These are phyloP conservation scores for Aptenodytes forsteri DNA, from an alignment of 2,113 vertebrate genomes.

Conservation along the genomic window DNA sequence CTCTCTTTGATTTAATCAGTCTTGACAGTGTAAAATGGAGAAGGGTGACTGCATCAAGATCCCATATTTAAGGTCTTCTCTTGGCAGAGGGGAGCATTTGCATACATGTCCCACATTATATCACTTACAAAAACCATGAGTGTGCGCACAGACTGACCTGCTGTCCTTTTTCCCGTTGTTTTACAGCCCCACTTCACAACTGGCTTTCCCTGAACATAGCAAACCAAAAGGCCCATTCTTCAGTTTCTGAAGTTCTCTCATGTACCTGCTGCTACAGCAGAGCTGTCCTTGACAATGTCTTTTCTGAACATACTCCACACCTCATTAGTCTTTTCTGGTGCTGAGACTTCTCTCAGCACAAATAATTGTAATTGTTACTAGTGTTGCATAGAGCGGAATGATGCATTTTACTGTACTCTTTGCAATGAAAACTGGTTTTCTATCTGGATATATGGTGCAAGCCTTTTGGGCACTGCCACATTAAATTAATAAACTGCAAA, in stretches of 20 bases:
- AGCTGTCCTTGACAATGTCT: not conserved
- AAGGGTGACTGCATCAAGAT: not conserved
- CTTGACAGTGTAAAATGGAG: not conserved
- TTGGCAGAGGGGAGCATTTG: not conserved
- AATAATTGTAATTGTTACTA: not conserved
- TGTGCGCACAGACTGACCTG: not conserved
- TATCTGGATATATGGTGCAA: not conserved
- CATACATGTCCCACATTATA: not conserved
- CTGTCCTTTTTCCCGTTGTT: not conserved
- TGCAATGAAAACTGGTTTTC: not conserved
- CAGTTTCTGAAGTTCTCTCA: not conserved
- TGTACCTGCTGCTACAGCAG: not conserved
- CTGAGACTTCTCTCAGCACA: not conserved
- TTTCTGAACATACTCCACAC: not conserved
- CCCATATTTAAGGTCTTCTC: not conserved
- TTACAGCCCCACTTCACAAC: not conserved
- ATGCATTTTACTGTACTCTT: not conserved
- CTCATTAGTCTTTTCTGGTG: not conserved
- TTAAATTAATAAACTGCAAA: not conserved
- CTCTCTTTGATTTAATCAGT: not conserved
- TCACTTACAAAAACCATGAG: not conserved
- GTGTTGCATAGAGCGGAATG: not conserved
- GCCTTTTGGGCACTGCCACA: not conserved
- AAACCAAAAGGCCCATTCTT: not conserved
- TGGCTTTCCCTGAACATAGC: not conserved